Base-by-base conservation (phyloP, 1,140 invertebrate genomes). In the Apis dorsata region DNA sequence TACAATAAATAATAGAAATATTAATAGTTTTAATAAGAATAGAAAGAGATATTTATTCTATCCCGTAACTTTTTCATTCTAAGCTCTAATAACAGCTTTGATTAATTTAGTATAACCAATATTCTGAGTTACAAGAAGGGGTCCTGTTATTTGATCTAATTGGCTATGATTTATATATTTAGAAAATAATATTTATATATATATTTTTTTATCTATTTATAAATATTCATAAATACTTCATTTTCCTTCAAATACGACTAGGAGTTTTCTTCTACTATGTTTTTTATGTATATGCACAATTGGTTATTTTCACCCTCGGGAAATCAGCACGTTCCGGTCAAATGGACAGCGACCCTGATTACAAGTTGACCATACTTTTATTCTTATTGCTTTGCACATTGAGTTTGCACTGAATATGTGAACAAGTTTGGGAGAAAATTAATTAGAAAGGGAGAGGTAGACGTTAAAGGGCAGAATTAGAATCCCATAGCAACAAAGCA, bases 401-500 rank as follows among this genome's bases (percentile, higher is more conserved):
- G 75, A 86, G 78, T 87, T 89, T 88, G 81, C 81, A 86, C 68
- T 84, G 66, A 89, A 81, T 71, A 86, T 81, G 63, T 86, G 81
- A 77, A 87, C 84, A 80, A 88, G 74, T 89, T 85, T 84, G 88
- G 85, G 84, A 79, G 60, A 84, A 86, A 74, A 53, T 81, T 83
- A 74, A 83, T 88, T 83, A 84, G 87, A 83, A 86, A 69, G 86
- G 86, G 87, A 85, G 69, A 90, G 84, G 82, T 90, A 91, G 88
- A 88, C 55, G 68, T 85, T 85, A 89, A 91, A 88, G 88, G 89
- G 87, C 86, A 88, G 88, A 92, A 90, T 91, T 91, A 92, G 90
- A 92, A 91, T 91, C 89, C 88, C 89, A 92, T 94, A 94, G 92
- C 92, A 91, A 93, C 90, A 93, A 93, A 93, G 93, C 88, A 93